Evolutionary conservation across 2,888 invertebrate species (phyloP), one percentile per base, ranked within the genome.

Genomic region (Resseliella maxima): DNA sequence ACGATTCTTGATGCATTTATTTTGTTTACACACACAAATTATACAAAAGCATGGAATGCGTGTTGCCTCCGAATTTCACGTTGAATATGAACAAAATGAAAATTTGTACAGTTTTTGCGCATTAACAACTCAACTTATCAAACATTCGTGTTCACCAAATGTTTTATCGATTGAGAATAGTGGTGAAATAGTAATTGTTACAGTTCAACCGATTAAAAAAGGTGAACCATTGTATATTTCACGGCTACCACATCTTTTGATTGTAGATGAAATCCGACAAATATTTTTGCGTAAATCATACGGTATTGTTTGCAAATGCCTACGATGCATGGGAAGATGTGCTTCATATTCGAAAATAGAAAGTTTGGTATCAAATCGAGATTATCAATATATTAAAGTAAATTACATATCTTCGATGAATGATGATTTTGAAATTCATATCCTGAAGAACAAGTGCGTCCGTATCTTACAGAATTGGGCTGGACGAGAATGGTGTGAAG

Each of bases 1-100:
- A 8, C 83, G 83, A n/a, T 83, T 83, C 24, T 38, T 83, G 24
- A 38, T 83, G 38, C 83, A 83, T 38, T 18, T 83, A 10, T 5
- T 38, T n/a, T 0, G 1, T 6, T 6, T 38, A n/a, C 83, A 83
- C 38, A 1, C n/a, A 8, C 72, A 31, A 15, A n/a, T 72, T 27
- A 6, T 24, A 0, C 3, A 38, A 5, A 36, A 31, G 31, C 38
- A 81, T 64, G 27, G 27, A 2, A 27, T 21, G n/a, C 1, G 21
- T 12, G 1, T 6, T 6, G 1, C n/a, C 0, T 31, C 5, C n/a
- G 24, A 50, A 6, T 24, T 3, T 38, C 83, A 38, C 24, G 1
- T 38, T 5, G 1, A 31, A 8, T 41, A 41, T 12, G 31, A 64
- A 27, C 5, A 12, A 15, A 21, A n/a, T 3, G 0, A 31, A 1